Conservation (phyloP, 2,888 invertebrate genomes). For the Drosophila fulvimacula region DNA sequence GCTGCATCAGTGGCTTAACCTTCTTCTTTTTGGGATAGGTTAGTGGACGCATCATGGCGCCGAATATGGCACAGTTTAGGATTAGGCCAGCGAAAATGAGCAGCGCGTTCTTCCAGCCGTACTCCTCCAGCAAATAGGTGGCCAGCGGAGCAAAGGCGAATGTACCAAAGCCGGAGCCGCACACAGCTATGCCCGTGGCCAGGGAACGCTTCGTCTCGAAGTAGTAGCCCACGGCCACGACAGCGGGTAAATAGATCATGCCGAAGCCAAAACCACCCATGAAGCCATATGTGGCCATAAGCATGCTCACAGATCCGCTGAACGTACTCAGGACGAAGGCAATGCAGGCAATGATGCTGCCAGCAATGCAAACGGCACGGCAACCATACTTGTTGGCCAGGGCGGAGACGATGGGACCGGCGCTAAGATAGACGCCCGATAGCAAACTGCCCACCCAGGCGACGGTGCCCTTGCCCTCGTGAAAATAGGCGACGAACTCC, state of each 20-base stretch:
- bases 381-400: constrained; percentile 98
- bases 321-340: constrained; percentile 96
- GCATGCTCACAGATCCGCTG: constrained; percentile 93
- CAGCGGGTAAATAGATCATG: constrained; percentile 97
- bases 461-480: constrained; percentile 93
- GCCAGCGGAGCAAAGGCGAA: constrained; percentile 98
- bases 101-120: constrained; percentile 95
- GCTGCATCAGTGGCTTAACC: constrained; percentile 92
- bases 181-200: constrained; percentile 97
- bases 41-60: constrained; percentile 86
- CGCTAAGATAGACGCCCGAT: constrained; percentile 97
- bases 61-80: constrained; percentile 95
- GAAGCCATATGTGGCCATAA: constrained; percentile 97
- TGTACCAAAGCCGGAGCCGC: constrained; percentile 97
- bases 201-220: constrained; percentile 97
- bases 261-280: constrained; percentile 97
- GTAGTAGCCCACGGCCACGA: constrained; percentile 98
- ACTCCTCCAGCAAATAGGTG: constrained; percentile 90
- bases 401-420: constrained; percentile 98
- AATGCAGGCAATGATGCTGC: constrained; percentile 92
- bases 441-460: constrained; percentile 98
- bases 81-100: constrained; percentile 96
- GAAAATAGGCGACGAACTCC: constrained; percentile 92
- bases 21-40: constrained; percentile 85
- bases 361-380: constrained; percentile 96